Conservation (phyloP, 2,113 vertebrate species). For the Psephotus haematonotus region DNA sequence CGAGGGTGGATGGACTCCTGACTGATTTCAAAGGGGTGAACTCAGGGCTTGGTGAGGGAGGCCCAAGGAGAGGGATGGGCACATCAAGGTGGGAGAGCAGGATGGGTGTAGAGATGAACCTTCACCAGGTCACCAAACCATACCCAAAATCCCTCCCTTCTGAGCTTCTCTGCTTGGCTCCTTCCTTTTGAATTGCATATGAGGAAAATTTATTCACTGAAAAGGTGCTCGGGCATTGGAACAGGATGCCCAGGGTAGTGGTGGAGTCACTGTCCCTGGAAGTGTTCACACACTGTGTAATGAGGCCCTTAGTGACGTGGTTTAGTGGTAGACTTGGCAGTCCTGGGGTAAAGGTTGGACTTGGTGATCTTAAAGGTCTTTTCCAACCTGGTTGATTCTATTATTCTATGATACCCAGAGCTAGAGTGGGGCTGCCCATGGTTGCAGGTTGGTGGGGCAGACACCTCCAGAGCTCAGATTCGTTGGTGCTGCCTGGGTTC, state of each 20-base stretch:
- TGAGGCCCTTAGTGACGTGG: not conserved
- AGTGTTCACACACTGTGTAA: not conserved
- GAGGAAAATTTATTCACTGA: not conserved
- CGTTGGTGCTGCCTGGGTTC: fast-evolving
- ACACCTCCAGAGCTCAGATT: not conserved
- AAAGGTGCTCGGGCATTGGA: not conserved
- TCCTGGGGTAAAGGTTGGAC: not conserved
- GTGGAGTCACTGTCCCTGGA: not conserved
- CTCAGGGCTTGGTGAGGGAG: fast-evolving
- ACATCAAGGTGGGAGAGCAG: not conserved
- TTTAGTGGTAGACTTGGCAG: not conserved
- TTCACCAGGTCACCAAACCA: not conserved
- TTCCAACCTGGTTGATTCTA: not conserved
- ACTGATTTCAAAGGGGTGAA: fast-evolving
- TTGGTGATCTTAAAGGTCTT: not conserved
- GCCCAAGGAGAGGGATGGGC: not conserved
- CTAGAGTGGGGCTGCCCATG: fast-evolving
- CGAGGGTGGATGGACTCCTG: fast-evolving
- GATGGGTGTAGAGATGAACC: not conserved
- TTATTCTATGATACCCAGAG: not conserved
- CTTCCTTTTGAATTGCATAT: not conserved
- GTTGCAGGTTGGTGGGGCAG: not conserved
- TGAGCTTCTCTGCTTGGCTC: not conserved
- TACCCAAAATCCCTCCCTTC: no score
- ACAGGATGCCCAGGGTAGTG: not conserved